A percentile compares a stretch with the other conserved stretches of the same genome.
Conservation (phyloP, 2,113 vertebrate species). For the Mus pahari region DNA sequence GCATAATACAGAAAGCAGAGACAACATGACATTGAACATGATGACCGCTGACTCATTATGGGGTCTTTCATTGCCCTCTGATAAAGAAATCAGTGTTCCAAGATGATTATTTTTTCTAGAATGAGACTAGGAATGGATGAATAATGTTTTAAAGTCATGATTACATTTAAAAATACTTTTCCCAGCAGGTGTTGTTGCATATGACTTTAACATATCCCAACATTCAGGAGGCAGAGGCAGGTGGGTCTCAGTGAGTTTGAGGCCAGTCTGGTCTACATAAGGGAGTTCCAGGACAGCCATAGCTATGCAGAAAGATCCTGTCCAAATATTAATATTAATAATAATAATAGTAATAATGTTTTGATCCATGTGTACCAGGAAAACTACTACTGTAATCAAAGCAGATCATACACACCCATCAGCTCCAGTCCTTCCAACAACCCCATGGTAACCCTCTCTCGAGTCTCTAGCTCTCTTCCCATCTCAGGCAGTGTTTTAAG, state of each 20-base stretch:
- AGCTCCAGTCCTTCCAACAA: neutral
- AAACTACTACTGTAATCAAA: neutral
- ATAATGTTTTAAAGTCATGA: neutral
- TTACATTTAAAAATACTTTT: neutral
- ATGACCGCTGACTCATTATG: neutral
- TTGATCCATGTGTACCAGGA: neutral
- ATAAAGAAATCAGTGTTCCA: neutral
- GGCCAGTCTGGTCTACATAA: neutral
- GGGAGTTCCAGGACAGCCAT: neutral
- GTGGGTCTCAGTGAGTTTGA: neutral
- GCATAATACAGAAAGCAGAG: neutral
- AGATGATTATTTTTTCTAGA: neutral
- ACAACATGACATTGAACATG: neutral
- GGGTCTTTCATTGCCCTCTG: neutral
- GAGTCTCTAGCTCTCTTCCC: neutral
- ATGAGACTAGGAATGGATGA: neutral
- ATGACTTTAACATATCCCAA: neutral
- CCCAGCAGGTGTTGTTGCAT: neutral
- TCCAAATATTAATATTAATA: neutral
- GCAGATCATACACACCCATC: too few species aligned
- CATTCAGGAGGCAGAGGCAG: neutral
- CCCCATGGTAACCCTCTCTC: neutral
- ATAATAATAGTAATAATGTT: too few species aligned
- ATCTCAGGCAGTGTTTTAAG: neutral
- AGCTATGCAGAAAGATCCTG: neutral